Percentiles rank a stretch among this genome's conserved stretches.
These are phyloP conservation scores for Periplaneta americana DNA, from an alignment of 1,140 invertebrate genomes.

Conservation along the genomic window DNA sequence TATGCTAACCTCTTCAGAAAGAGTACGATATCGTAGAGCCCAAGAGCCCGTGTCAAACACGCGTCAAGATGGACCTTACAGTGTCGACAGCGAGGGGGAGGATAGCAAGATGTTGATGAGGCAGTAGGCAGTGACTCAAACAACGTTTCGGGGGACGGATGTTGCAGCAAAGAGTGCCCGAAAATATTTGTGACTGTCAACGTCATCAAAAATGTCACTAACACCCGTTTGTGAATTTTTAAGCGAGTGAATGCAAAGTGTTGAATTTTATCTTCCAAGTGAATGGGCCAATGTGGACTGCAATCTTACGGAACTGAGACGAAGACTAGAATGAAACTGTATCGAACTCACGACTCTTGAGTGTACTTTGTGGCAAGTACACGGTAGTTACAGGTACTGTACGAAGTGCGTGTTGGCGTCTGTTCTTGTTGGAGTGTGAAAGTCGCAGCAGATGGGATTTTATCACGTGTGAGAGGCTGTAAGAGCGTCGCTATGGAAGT, in stretches of 20 bases:
- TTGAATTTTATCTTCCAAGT: too few relatives aligned
- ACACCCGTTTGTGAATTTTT: neutral
- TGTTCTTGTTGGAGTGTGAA: too few relatives aligned
- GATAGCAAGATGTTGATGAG: neutral
- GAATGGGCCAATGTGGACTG: too few relatives aligned
- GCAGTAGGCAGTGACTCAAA: neutral
- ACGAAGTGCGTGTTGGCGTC: too few relatives aligned
- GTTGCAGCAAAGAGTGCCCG: neutral
- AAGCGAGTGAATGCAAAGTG: too few relatives aligned
- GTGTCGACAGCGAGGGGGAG: neutral
- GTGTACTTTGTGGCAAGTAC: too few relatives aligned
- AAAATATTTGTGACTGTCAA: neutral
- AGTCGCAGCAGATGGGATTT: too few relatives aligned
- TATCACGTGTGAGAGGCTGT: too few relatives aligned
- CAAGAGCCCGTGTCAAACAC: neutral
- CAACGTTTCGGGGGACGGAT: neutral
- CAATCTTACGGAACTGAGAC: too few relatives aligned
- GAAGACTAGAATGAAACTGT: too few relatives aligned
- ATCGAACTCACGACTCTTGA: too few relatives aligned
- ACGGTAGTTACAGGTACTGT: too few relatives aligned
- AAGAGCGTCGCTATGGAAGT: slow-evolving; percentile 23
- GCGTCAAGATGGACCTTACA: neutral
- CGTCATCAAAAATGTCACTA: neutral
- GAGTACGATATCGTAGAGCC: neutral
- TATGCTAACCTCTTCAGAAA: neutral